These are phyloP conservation scores for Psittacula derbiana DNA, from an alignment of 2,797 vertebrate species.

Conservation along the genomic window DNA sequence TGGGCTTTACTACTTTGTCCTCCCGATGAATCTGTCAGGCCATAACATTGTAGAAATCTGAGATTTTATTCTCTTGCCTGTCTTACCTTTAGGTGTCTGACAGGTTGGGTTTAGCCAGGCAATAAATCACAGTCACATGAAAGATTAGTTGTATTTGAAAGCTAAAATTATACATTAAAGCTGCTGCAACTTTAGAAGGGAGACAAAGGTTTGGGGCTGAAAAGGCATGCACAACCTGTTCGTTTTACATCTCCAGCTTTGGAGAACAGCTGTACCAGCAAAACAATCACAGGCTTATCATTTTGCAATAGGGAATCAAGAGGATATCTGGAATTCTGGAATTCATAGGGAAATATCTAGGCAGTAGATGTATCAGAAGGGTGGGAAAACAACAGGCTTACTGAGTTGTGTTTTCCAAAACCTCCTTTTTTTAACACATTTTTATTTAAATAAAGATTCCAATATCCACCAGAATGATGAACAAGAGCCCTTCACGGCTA, in stretches of 20 bases:
- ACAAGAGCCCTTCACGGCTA: background rate
- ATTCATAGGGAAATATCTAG: background rate
- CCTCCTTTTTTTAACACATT: accelerated
- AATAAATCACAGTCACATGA: background rate
- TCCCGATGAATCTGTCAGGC: background rate
- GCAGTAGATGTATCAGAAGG: background rate
- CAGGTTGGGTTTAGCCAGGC: background rate
- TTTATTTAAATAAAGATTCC: background rate
- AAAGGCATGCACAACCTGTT: background rate
- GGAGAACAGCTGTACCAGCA: background rate
- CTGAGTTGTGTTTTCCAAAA: background rate
- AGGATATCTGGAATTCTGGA: background rate
- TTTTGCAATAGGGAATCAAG: background rate
- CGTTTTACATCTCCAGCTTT: background rate
- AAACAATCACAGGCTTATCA: background rate
- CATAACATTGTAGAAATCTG: background rate
- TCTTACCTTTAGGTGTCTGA: background rate
- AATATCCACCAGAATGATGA: background rate
- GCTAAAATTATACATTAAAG: background rate
- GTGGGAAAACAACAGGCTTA: background rate
- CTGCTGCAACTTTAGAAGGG: background rate
- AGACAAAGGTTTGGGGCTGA: background rate
- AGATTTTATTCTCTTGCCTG: background rate
- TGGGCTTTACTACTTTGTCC: background rate
- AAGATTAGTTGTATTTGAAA: background rate